Percentiles rank a stretch among this genome's conserved stretches.
Evolutionary conservation across 2,888 invertebrate genomes (phyloP).

Genomic region (Melieria omissa): DNA sequence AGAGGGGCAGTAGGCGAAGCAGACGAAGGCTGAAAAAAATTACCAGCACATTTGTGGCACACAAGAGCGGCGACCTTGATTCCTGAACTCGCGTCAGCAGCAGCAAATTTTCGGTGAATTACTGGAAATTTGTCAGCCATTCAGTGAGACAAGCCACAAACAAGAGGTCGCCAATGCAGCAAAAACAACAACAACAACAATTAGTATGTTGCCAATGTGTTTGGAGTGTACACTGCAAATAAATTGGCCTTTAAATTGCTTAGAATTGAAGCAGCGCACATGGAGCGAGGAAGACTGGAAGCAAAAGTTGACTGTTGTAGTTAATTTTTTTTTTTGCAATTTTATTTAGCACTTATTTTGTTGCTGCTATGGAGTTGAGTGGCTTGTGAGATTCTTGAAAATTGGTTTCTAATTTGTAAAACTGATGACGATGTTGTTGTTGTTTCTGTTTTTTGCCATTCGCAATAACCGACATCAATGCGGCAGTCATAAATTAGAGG

Average conservation of each 20-base stretch:
- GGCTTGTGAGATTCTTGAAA: conserved; percentile 7
- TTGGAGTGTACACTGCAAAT: conserved; percentile 23
- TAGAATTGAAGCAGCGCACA: not conserved
- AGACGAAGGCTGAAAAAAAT: no score
- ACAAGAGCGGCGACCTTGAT: conserved; percentile 24
- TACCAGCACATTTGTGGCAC: not conserved
- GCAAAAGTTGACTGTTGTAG: not conserved
- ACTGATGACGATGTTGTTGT: conserved; percentile 1
- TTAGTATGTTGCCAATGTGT: conserved; percentile 6
- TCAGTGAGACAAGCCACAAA: not conserved
- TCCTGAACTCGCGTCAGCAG: conserved; percentile 25
- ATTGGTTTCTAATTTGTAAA: conserved; percentile 28
- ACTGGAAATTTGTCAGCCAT: conserved; percentile 31
- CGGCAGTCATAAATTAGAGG: conserved; percentile 23
- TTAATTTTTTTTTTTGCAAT: conserved; percentile 6
- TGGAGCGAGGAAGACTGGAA: conserved; percentile 16
- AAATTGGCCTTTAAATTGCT: conserved; percentile 19
- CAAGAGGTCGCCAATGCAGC: not conserved
- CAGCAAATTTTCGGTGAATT: conserved; percentile 29
- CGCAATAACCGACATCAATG: conserved; percentile 19
- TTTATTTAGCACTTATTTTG: not conserved
- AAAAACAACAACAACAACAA: not conserved
- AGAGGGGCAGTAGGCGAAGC: no score
- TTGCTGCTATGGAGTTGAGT: not conserved
- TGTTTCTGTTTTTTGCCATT: not conserved